phyloP scores from a whole-genome alignment of 2,113 vertebrate species.

The Corvus hawaiiensis region DNA sequence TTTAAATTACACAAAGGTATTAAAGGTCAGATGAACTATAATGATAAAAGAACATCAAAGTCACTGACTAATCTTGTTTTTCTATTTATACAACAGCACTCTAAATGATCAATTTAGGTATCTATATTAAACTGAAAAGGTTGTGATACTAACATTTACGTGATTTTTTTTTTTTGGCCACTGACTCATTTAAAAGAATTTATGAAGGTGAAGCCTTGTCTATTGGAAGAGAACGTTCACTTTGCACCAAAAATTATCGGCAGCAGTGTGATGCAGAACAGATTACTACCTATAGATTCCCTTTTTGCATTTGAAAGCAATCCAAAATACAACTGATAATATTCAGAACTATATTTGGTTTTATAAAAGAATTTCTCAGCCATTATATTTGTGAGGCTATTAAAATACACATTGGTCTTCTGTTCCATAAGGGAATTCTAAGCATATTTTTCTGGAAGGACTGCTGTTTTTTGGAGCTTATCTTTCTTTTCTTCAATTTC shows the following conservation, averaged over 20 bases:
- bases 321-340: not conserved
- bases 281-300: not conserved
- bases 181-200: not conserved
- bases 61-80: not conserved
- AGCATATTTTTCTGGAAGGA: not conserved
- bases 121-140: not conserved
- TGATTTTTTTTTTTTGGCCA: not conserved
- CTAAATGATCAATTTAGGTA: not conserved
- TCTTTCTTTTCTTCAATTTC: not conserved
- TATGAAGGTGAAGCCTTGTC: not conserved
- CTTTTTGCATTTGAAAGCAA: not conserved
- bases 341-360: not conserved
- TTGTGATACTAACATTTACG: not conserved
- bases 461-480: not conserved
- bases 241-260: not conserved
- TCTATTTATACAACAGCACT: not conserved
- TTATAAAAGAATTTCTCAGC: not conserved
- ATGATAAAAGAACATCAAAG: not conserved
- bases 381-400: not conserved
- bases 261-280: not conserved
- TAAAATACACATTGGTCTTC: not conserved
- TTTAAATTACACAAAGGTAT: not conserved
- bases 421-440: not conserved
- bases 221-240: not conserved
- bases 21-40: not conserved